Evolutionary conservation across 2,797 vertebrate genomes (phyloP), one percentile per base, ranked within the genome.

Genomic region (Ptychobarbus kaznakovi): DNA sequence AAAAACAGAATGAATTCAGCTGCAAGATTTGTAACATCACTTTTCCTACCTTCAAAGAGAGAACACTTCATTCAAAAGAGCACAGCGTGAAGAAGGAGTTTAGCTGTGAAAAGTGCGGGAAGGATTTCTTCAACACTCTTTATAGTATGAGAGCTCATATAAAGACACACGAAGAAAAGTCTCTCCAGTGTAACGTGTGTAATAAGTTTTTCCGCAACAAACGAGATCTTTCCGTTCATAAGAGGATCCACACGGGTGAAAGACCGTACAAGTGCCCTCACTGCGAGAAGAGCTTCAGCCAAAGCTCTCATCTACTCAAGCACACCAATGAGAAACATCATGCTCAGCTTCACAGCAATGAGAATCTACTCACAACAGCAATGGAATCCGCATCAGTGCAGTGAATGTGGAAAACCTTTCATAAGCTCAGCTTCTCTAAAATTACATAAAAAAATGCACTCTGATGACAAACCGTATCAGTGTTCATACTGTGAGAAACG

Each of bases 401-500:
- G 13, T 49, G 46, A 49, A 49, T 49, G 46, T 49, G 46, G 46
- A 56, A 22, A 56, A 56, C 7, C 0, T 56, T 56, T 56, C 16
- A 56, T 13, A 49, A 49, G 12, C 12, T 49, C 46, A 56, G 3
- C 53, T 20, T 56, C 53, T 56, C 53, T 56, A 22, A 56, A 56
- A 20, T 22, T 22, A 22, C 53, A 56, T 20, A 2, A 9, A 56
- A 56, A 22, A 9, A 22, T 72, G 6, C 86, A 87, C 63, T 61
- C 63, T 0, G 86, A 28, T 49, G 32, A 32, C 32, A 46, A n/a
- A 1, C 69, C 1, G 12, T 72, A 25, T 15, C 42, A 72, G 69
- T 89, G 88, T 72, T 87, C 86, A 1, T 51, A 85, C 80, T 89
- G 88, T 49, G 83, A 81, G 15, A 87, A 87, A 75, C 46, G 68